These are phyloP conservation scores for Pheucticus melanocephalus DNA, from an alignment of 2,113 vertebrate species.

Conservation along the genomic window DNA sequence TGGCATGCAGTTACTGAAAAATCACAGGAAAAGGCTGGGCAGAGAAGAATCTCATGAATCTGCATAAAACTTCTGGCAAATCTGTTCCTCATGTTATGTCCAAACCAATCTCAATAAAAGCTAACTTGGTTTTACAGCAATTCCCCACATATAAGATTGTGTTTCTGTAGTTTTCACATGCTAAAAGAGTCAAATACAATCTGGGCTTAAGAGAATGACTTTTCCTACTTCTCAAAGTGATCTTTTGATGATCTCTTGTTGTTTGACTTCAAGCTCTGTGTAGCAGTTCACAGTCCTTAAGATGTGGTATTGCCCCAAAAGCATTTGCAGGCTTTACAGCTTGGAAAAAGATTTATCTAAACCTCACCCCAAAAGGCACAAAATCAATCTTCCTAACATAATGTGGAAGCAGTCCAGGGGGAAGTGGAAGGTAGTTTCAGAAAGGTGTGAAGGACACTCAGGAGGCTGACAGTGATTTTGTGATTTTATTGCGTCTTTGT, in stretches of 20 bases:
- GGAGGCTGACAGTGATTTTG: neutral
- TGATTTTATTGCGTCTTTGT: neutral
- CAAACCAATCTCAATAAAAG: neutral
- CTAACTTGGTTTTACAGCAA: neutral
- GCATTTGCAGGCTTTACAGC: neutral
- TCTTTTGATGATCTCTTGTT: neutral
- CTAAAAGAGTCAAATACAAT: neutral
- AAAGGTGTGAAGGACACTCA: neutral
- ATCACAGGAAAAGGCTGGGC: neutral
- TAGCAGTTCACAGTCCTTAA: neutral
- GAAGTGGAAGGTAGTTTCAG: neutral
- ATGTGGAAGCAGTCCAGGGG: neutral
- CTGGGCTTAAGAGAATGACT: neutral
- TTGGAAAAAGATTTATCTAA: neutral
- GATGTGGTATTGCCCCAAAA: neutral
- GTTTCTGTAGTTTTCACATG: neutral
- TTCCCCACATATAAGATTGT: neutral
- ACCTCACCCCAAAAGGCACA: neutral
- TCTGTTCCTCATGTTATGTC: neutral
- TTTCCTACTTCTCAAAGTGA: neutral
- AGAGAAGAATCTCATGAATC: neutral
- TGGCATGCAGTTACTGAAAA: neutral
- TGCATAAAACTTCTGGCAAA: neutral
- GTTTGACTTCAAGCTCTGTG: neutral
- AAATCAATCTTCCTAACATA: neutral